These are phyloP conservation scores for Bicyclus anynana DNA, from an alignment of 1,140 invertebrate species.

Conservation along the genomic window DNA sequence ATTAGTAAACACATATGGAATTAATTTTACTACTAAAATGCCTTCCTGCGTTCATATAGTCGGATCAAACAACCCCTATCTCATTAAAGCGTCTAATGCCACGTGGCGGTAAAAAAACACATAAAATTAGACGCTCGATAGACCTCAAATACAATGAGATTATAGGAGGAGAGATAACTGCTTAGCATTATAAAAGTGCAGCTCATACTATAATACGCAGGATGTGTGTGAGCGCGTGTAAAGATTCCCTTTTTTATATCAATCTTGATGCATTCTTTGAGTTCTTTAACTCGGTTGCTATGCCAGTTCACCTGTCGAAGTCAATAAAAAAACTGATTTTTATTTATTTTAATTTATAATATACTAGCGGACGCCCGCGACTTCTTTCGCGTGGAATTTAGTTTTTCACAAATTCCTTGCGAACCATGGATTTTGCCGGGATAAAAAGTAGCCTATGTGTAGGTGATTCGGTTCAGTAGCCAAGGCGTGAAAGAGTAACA, in stretches of 20 bases:
- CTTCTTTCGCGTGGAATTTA: too few relatives aligned
- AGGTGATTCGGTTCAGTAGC: too few relatives aligned
- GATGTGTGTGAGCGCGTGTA: slow-evolving; percentile 50
- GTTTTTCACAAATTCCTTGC: too few relatives aligned
- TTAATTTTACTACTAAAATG: too few relatives aligned
- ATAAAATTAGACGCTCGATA: slow-evolving; percentile 61
- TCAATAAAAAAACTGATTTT: slow-evolving; percentile 28
- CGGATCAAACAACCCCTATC: slow-evolving; percentile 68
- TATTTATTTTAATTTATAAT: too few relatives aligned
- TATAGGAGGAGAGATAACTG: slow-evolving; percentile 58
- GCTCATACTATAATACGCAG: slow-evolving; percentile 50
- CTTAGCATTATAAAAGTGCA: slow-evolving; percentile 69
- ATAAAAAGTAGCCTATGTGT: too few relatives aligned
- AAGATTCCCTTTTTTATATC: slow-evolving; percentile 43
- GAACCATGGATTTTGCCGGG: too few relatives aligned
- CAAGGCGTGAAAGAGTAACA: too few relatives aligned
- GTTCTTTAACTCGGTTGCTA: slow-evolving; percentile 43
- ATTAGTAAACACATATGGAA: too few relatives aligned
- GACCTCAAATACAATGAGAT: slow-evolving; percentile 40
- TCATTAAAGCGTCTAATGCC: slow-evolving; percentile 51
- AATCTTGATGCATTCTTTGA: slow-evolving; percentile 28
- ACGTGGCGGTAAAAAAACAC: slow-evolving; percentile 64
- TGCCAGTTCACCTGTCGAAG: slow-evolving; percentile 54
- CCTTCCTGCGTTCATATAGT: too few relatives aligned
- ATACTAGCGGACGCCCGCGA: too few relatives aligned